Base-by-base conservation (phyloP, 2,113 vertebrate genomes). In the Cyprinus carpio region DNA sequence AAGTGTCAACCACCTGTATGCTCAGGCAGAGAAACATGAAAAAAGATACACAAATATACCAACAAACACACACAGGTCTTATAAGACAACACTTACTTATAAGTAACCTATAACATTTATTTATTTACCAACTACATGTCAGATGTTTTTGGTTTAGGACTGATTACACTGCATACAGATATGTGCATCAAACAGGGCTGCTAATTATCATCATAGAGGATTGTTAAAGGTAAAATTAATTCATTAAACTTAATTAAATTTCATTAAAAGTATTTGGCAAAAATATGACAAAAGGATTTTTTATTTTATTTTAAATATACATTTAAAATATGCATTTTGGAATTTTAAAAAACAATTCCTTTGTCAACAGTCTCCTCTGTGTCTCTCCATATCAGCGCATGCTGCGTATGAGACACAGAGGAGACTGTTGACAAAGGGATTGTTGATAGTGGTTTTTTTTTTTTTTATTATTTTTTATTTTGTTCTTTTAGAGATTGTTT, bases 1-100 rank as follows among this genome's bases (percentile, higher is more conserved):
- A 80, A 80, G 58, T 64, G 77, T 64, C 58, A 43, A 81, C 58
- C 58, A 46, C 78, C 37, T 54, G 75, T 76, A 11, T 54, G 25
- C n/a, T 27, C 13, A 80, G 7, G n/a, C 6, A 43, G 13, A 6
- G 10, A 11, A 79, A 76, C 2, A 43, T 2, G 10, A 25, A 25
- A 23, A 15, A 25, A 15, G 65, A 29, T 34, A 43, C 51, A 6
- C 34, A 81, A 64, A 49, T 3, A 46, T 3, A 80, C 27, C 11
- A 49, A 49, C 46, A 13, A 13, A 77, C 8, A 77, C 65, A 77
- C 8, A 77, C 65, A 20, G 29, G 7, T 34, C 65, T 34, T 34
- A 18, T 18, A 67, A 67, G 64, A 67, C 15, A 67, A 67, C 29
- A 67, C 9, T 16, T 20, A 69, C 31, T 69, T 29, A 29, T 0